Conservation (phyloP, 2,888 invertebrate genomes). For the Heteromurus nitidus region DNA sequence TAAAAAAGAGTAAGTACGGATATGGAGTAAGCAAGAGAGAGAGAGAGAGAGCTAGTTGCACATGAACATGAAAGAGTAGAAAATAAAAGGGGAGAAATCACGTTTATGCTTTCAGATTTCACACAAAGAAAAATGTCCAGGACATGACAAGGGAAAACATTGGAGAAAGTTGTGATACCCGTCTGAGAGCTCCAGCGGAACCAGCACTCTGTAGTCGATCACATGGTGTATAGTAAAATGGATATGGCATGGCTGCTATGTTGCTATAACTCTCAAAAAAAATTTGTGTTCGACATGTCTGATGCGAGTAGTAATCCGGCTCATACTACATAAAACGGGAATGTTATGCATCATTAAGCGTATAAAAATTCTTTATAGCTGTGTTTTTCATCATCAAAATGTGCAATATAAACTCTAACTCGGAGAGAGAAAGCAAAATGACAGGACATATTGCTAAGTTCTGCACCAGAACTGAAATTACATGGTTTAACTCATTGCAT, state of each 20-base stretch:
- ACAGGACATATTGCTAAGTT: too few species aligned
- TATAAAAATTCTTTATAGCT: constrained; percentile 13
- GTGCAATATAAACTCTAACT: too few species aligned
- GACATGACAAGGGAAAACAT: constrained; percentile 46
- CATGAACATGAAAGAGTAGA: constrained; percentile 8
- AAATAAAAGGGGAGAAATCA: constrained; percentile 34
- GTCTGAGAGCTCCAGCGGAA: not conserved
- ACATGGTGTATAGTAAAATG: too few species aligned
- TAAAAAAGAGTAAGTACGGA: constrained; percentile 35
- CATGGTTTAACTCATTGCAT: not conserved
- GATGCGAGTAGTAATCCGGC: too few species aligned
- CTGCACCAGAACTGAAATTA: too few species aligned
- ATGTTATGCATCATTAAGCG: constrained; percentile 44
- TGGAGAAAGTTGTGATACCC: constrained; percentile 42
- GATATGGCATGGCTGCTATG: too few species aligned
- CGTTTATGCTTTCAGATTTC: constrained; percentile 55
- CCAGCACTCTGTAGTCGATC: too few species aligned
- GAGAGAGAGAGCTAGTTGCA: not conserved
- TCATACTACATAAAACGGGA: constrained; percentile 10
- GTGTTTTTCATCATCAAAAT: constrained; percentile 17
- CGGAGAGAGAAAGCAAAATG: too few species aligned
- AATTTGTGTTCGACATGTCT: too few species aligned
- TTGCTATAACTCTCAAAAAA: too few species aligned
- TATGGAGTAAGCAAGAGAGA: not conserved
- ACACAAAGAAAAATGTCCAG: constrained; percentile 47